A percentile compares a stretch with the other conserved stretches of the same genome.
Conservation (phyloP, 2,113 vertebrate species). For the cattle (Bos taurus) region ARS-UCD2.0 NC_037328.1:58449501-58450000, state of each 20-base stretch:
- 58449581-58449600: background rate
- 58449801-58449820: background rate
- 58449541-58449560: background rate
- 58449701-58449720: background rate
- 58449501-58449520: background rate
- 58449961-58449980: background rate
- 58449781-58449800: background rate
- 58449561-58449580: background rate
- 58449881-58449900: background rate
- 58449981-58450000: background rate
- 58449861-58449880: background rate
- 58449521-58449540: background rate
- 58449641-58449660: background rate
- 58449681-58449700: background rate
- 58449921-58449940: background rate
- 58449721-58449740: background rate
- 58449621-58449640: background rate
- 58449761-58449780: background rate
- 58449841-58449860: background rate
- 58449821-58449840: background rate
- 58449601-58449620: background rate
- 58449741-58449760: background rate
- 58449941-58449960: background rate
- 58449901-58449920: conserved; percentile 7
- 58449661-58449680: background rate